A percentile compares a stretch with the other conserved stretches of the same genome.
Evolutionary conservation across 2,888 invertebrate genomes (phyloP).

Genomic region (Trichogramma evanescens): DNA sequence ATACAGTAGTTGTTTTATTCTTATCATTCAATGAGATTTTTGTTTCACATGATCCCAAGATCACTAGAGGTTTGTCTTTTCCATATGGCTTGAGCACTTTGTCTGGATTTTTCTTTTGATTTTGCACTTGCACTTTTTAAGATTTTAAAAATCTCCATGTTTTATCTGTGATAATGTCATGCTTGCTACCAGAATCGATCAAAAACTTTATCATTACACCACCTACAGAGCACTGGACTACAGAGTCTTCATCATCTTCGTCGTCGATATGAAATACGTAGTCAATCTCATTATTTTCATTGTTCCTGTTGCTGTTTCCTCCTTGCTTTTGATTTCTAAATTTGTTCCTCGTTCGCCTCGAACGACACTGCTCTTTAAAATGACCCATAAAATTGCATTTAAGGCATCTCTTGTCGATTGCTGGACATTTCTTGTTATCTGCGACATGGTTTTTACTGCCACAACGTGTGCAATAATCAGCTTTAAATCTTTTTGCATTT

Average conservation of each 20-base stretch:
- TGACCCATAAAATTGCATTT: constrained; percentile 1
- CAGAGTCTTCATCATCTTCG: constrained; percentile 1
- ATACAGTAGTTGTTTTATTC: constrained; percentile 24
- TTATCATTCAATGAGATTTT: constrained; percentile 7
- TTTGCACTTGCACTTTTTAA: constrained; percentile 8
- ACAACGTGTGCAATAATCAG: constrained; percentile 4
- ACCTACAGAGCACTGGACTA: constrained; percentile 14
- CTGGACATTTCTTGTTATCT: neutral
- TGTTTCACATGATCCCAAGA: constrained; percentile 2
- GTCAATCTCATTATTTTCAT: neutral
- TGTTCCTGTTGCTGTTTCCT: no score
- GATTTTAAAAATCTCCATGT: constrained; percentile 23
- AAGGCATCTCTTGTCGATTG: neutral
- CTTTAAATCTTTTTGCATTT: constrained; percentile 20
- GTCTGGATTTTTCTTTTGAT: constrained; percentile 17
- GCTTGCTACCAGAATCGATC: constrained; percentile 27
- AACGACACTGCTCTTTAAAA: constrained; percentile 2
- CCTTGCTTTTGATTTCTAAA: neutral
- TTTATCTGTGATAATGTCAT: constrained; percentile 23
- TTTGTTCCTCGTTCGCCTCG: neutral
- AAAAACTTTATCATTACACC: constrained; percentile 23
- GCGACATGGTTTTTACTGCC: neutral
- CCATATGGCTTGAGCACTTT: constrained; percentile 18
- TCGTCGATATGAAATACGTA: constrained; percentile 5
- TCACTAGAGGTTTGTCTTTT: neutral